Evolutionary conservation across 2,888 invertebrate species (phyloP).

Genomic region (Archips crataeganus): DNA sequence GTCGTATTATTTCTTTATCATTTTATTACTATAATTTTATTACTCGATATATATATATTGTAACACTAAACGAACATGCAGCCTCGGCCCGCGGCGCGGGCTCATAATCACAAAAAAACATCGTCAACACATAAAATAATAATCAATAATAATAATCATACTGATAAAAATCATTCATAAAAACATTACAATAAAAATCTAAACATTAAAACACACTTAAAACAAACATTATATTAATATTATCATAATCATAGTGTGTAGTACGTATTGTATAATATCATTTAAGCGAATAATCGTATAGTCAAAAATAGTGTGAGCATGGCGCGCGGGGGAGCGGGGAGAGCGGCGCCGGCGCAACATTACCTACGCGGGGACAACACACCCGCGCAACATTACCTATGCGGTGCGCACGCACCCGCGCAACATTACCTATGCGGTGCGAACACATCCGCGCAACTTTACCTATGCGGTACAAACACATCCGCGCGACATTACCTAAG

Average conservation of each 20-base stretch:
- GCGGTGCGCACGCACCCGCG: not conserved
- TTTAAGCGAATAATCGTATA: conserved; percentile 85
- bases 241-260: conserved; percentile 85
- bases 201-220: conserved; percentile 86
- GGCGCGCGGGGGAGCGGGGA: conserved; percentile 73
- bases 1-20: conserved; percentile 82
- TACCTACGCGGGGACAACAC: not conserved
- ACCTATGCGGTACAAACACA: conserved; percentile 6
- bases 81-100: conserved; percentile 75
- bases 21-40: conserved; percentile 80
- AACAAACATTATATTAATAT: conserved; percentile 87
- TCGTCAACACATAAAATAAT: conserved; percentile 86
- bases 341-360: conserved; percentile 50
- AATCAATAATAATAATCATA: conserved; percentile 86
- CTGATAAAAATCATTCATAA: conserved; percentile 86
- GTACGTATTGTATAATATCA: conserved; percentile 84
- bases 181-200: conserved; percentile 87
- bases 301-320: conserved; percentile 84
- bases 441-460: conserved; percentile 9
- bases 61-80: conserved; percentile 82
- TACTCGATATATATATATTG: conserved; percentile 69
- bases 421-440: not conserved
- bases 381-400: conserved; percentile 6
- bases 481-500: conserved; percentile 5
- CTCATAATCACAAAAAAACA: conserved; percentile 84